Conservation (phyloP, 2,113 vertebrate genomes). For the Xenus cinereus region DNA sequence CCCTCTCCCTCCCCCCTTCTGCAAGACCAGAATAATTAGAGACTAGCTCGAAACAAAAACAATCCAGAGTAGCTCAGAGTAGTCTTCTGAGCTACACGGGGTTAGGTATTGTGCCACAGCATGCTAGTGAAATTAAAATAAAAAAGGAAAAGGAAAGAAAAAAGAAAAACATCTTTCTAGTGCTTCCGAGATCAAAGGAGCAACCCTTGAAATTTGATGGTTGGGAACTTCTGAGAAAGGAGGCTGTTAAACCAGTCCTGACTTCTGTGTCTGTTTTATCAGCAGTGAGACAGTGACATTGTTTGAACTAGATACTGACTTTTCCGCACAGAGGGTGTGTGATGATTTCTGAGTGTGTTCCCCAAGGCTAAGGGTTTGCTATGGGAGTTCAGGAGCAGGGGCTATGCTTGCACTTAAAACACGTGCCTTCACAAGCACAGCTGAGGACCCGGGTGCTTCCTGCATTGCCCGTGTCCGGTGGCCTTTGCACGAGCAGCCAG, state of each 20-base stretch:
- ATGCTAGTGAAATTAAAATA: neutral
- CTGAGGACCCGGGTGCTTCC: neutral
- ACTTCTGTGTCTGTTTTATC: conserved; percentile 38
- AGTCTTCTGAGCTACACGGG: neutral
- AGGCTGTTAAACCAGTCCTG: conserved; percentile 38
- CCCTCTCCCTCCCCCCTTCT: neutral
- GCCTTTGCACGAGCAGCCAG: neutral
- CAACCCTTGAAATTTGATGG: conserved; percentile 50
- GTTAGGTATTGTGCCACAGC: neutral
- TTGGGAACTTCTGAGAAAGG: conserved; percentile 30
- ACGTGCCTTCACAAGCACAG: neutral
- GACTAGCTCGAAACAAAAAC: neutral
- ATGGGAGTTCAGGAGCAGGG: neutral
- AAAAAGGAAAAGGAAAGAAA: neutral
- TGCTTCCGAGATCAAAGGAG: conserved; percentile 49
- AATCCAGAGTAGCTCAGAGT: neutral
- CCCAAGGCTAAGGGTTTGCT: neutral
- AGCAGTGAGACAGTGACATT: neutral
- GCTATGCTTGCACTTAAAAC: neutral
- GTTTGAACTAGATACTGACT: conserved; percentile 23
- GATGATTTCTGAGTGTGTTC: neutral
- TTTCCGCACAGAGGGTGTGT: neutral
- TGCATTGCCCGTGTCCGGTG: neutral
- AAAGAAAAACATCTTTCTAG: neutral
- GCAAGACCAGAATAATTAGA: neutral